Conservation (phyloP, 2,888 invertebrate species). For the Geotrupes spiniger region DNA sequence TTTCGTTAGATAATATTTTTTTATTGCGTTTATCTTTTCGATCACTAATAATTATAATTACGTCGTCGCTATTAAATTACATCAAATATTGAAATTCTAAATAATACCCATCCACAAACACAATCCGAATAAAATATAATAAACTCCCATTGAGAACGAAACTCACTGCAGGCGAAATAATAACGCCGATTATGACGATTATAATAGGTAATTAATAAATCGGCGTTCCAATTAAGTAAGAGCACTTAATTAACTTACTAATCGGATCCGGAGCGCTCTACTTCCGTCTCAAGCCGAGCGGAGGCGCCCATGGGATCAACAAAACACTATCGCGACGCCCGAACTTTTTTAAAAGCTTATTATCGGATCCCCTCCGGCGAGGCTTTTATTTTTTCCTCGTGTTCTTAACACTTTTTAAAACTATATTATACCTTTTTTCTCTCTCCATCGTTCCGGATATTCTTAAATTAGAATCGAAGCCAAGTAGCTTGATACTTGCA, state of each 20-base stretch:
- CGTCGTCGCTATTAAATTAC: too few relatives aligned
- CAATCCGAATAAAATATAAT: too few relatives aligned
- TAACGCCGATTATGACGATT: slow-evolving; percentile 32
- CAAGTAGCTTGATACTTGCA: slow-evolving; percentile 2
- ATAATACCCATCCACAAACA: too few relatives aligned
- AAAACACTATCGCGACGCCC: slow-evolving; percentile 46
- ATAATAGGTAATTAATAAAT: slow-evolving; percentile 51
- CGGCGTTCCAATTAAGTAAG: slow-evolving; percentile 49
- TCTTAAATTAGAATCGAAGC: slow-evolving; percentile 19
- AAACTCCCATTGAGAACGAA: too few relatives aligned
- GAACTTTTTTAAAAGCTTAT: slow-evolving; percentile 53
- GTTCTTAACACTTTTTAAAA: slow-evolving; percentile 50
- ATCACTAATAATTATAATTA: too few relatives aligned
- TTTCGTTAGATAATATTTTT: too few relatives aligned
- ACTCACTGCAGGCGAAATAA: too few relatives aligned
- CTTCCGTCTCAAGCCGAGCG: slow-evolving; percentile 28
- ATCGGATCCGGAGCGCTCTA: slow-evolving; percentile 44
- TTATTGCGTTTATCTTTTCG: too few relatives aligned
- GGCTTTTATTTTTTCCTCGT: slow-evolving; percentile 37
- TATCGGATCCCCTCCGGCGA: slow-evolving; percentile 43
- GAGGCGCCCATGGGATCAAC: slow-evolving; percentile 41
- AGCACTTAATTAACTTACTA: slow-evolving; percentile 51
- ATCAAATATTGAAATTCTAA: too few relatives aligned
- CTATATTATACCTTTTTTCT: slow-evolving; percentile 46
- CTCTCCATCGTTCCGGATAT: slow-evolving; percentile 29